A percentile compares a stretch with the other conserved stretches of the same genome.
These are phyloP conservation scores for Corella eumyota DNA, from an alignment of 23 tunicate species.

Conservation along the genomic window DNA sequence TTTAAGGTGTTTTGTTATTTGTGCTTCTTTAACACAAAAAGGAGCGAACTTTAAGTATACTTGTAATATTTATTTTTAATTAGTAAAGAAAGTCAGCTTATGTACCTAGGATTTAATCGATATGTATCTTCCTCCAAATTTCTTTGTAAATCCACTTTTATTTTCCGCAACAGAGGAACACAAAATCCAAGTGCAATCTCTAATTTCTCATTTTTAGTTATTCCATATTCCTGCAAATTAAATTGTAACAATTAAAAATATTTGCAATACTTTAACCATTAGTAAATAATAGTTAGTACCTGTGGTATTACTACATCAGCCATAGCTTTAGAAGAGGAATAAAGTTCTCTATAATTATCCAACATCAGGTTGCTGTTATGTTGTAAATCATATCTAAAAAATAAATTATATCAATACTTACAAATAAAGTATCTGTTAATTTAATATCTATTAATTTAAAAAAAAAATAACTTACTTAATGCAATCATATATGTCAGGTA, in stretches of 20 bases:
- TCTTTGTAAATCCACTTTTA: constrained; percentile 79
- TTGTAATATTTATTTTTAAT: no score
- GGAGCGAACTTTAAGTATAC: neutral
- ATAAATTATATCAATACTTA: neutral
- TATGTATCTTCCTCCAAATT: constrained; percentile 94
- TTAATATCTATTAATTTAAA: no score
- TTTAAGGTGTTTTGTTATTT: neutral
- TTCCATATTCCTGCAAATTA: constrained; percentile 72
- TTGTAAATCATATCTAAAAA: constrained; percentile 75
- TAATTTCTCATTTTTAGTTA: constrained; percentile 68
- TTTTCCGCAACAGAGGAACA: constrained; percentile 78
- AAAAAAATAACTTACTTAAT: constrained; percentile 55
- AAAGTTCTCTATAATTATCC: constrained; percentile 63
- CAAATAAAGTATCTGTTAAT: neutral
- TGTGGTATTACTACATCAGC: constrained; percentile 99
- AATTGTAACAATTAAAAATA: neutral
- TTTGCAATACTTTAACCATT: neutral
- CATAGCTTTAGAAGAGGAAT: constrained; percentile 57
- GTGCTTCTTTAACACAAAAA: no score
- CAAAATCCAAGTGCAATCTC: constrained; percentile 92
- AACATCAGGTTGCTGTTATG: constrained; percentile 58
- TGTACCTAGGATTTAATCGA: constrained; percentile 81
- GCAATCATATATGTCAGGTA: constrained; percentile 96
- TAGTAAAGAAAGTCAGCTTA: no score
- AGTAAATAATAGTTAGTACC: constrained; percentile 8